phyloP scores from a whole-genome alignment of 2,888 invertebrate genomes.

The Lepeophtheirus nordmannii region DNA sequence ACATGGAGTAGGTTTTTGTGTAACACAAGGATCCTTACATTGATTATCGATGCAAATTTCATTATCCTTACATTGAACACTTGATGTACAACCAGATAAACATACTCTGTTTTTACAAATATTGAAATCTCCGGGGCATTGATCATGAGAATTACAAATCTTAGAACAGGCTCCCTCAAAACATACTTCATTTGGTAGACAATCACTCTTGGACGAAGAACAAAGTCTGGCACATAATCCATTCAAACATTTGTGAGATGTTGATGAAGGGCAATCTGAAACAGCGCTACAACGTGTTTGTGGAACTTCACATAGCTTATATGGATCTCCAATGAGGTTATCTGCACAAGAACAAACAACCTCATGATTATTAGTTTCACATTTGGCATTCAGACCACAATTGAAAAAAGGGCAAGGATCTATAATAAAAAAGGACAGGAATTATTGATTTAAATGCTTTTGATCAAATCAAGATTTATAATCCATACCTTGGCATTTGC shows the following conservation, averaged over 20 bases:
- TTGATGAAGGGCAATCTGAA: conserved; percentile 32
- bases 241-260: conserved; percentile 55
- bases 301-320: conserved; percentile 6
- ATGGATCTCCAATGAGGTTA: conserved; percentile 65
- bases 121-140: conserved; percentile 58
- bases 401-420: conserved; percentile 45
- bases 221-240: conserved; percentile 67
- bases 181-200: conserved; percentile 62
- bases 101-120: conserved; percentile 75
- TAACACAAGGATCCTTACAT: conserved; percentile 66
- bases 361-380: conserved; percentile 45
- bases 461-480: neutral
- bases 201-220: conserved; percentile 55
- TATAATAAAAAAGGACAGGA: conserved; percentile 27
- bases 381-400: conserved; percentile 30
- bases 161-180: conserved; percentile 58
- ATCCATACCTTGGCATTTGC: conserved; percentile 49
- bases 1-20: conserved; percentile 47
- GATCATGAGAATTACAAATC: conserved; percentile 67
- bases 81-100: conserved; percentile 68
- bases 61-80: conserved; percentile 54
- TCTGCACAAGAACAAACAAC: conserved; percentile 59
- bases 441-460: neutral
- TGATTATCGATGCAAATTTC: conserved; percentile 66
- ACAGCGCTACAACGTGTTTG: neutral